Evolutionary conservation across 1,140 invertebrate genomes (phyloP).

Genomic region (Hesperophylax magnus): DNA sequence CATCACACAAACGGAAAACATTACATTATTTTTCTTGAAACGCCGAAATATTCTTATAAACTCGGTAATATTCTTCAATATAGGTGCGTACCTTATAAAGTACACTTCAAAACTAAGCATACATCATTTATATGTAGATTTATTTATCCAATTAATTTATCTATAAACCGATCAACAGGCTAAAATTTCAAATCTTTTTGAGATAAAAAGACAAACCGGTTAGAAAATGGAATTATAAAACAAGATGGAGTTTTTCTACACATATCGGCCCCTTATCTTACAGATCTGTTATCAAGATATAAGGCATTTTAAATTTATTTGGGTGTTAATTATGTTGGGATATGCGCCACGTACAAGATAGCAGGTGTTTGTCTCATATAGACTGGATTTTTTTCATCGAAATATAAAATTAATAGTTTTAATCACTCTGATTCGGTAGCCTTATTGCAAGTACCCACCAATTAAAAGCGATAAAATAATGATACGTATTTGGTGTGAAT

Average conservation of each 20-base stretch:
- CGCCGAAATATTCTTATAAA: too few relatives aligned
- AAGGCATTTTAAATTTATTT: conserved; percentile 28
- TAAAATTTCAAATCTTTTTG: conserved; percentile 12
- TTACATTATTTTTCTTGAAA: too few relatives aligned
- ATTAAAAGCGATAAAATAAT: too few relatives aligned
- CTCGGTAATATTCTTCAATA: too few relatives aligned
- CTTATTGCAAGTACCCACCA: too few relatives aligned
- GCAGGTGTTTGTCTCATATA: conserved; percentile 7
- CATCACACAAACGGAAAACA: too few relatives aligned
- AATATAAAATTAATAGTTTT: too few relatives aligned
- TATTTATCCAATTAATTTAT: conserved; percentile 26
- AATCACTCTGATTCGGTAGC: too few relatives aligned
- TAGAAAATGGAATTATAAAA: conserved; percentile 7
- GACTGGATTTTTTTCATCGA: too few relatives aligned
- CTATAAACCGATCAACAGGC: conserved; percentile 5
- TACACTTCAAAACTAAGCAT: background rate
- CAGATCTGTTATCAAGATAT: conserved; percentile 12
- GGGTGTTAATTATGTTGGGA: conserved; percentile 16
- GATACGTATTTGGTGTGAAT: too few relatives aligned
- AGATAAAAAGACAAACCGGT: conserved; percentile 8
- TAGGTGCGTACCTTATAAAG: too few relatives aligned
- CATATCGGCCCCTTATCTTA: background rate
- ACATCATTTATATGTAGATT: conserved; percentile 12
- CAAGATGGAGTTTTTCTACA: conserved; percentile 13
- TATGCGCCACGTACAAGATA: background rate